Conservation (phyloP, 2,888 invertebrate genomes). For the Minunthozetes semirufus region DNA sequence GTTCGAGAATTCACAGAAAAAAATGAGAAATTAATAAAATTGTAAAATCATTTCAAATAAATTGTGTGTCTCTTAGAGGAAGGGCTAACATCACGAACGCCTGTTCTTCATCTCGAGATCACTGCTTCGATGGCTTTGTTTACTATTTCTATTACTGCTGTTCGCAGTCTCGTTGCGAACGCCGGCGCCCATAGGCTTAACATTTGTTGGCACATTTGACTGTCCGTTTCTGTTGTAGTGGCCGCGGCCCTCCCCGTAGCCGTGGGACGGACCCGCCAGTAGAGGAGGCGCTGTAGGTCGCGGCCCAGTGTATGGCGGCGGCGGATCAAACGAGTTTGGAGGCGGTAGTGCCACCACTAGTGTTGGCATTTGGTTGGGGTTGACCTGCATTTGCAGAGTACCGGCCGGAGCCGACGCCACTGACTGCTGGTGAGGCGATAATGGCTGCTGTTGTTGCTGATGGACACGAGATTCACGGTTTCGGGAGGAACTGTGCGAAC, state of each 20-base stretch:
- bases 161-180: neutral
- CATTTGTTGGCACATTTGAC: constrained; percentile 32
- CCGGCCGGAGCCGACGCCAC: neutral
- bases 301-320: constrained; percentile 47
- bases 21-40: neutral
- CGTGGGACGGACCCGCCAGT: constrained; percentile 57
- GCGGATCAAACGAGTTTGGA: constrained; percentile 41
- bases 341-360: constrained; percentile 35
- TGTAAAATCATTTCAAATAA: neutral
- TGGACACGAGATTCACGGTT: constrained; percentile 26
- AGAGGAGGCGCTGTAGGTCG: constrained; percentile 44
- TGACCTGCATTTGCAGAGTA: constrained; percentile 11
- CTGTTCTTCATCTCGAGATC: constrained; percentile 21
- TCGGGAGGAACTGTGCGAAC: neutral
- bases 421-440: neutral
- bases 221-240: constrained; percentile 53
- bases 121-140: constrained; percentile 25
- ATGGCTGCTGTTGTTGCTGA: constrained; percentile 22
- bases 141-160: neutral
- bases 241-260: constrained; percentile 64
- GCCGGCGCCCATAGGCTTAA: constrained; percentile 18
- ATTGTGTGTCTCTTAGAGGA: neutral
- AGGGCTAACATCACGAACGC: constrained; percentile 1
- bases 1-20: neutral
- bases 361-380: constrained; percentile 30